Base-by-base conservation (phyloP, 2,888 invertebrate species). In the Plemyria rubiginata region DNA sequence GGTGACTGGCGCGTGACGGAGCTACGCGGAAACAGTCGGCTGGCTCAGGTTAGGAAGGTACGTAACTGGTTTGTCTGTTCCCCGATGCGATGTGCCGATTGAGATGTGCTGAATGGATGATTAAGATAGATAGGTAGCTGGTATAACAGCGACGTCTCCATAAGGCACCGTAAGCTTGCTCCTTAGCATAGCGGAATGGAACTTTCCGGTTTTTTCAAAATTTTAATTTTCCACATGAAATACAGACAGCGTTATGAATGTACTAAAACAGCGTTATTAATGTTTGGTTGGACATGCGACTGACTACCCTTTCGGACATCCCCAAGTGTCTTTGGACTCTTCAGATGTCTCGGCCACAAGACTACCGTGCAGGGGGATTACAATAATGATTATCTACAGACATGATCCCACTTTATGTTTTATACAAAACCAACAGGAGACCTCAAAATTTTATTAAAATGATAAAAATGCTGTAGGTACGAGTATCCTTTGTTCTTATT, bases 21-120 rank as follows among this genome's bases (percentile, higher is more conserved):
- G 60, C 36, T 64, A 60, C 61, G 61, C 60, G 65, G 61, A 65
- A 61, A 61, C 54, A 64, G 63, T 29, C 50, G 71, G 71, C 72
- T 74, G 71, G 74, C 78, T 77, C 79, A 81, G 80, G 81, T 82
- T 81, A 75, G 75, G 74, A 80, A 77, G 15, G 77, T 79, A 78
- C 74, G 36, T 38, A 84, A 88, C 88, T 86, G 86, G 90, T 89
- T 89, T 85, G 73, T 50, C 73, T 77, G 79, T 83, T 81, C 79
- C 76, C 76, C 79, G 74, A 36, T 60, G 55, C 79, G 74, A 36
- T 60, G 55, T 51, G 59, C 54, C 74, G 71, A 81, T 77, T n/a
- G n/a, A 74, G 79, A 79, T 77, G 80, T 80, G 80, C 81, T 83
- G 80, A 82, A 73, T 80, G 78, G n/a, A 77, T 80, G 81, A 78